These are phyloP conservation scores for Melanogrammus aeglefinus DNA, from an alignment of 2,797 vertebrate species.

Conservation along the genomic window DNA sequence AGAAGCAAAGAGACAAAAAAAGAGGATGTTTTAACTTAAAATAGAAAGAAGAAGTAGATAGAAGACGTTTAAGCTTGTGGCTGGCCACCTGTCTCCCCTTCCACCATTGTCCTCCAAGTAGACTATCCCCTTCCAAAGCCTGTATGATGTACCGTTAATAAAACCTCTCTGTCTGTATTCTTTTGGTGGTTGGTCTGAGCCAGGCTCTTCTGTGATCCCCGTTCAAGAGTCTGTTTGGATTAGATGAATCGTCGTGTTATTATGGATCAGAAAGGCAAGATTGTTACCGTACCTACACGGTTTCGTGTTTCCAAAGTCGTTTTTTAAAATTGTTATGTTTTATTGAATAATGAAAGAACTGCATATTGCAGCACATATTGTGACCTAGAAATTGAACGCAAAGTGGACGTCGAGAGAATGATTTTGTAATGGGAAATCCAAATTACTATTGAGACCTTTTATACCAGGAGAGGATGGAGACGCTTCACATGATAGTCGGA, in stretches of 20 bases:
- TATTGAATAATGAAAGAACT: not conserved
- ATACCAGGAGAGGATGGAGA: not conserved
- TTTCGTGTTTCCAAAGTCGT: not conserved
- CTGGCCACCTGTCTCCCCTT: slow-evolving; percentile 78
- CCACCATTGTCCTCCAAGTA: not conserved
- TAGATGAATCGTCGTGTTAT: not conserved
- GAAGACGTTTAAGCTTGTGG: slow-evolving; percentile 81
- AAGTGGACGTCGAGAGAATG: not conserved
- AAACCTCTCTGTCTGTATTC: not conserved
- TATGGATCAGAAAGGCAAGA: not conserved
- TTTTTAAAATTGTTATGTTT: not conserved
- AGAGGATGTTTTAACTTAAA: slow-evolving; percentile 3
- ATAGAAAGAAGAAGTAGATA: slow-evolving; percentile 59
- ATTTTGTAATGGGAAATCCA: not conserved
- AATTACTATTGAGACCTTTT: not conserved
- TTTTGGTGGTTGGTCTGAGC: no score
- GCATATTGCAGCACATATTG: not conserved
- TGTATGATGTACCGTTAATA: not conserved
- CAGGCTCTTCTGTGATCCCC: no score
- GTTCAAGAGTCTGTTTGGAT: not conserved
- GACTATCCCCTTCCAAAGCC: not conserved
- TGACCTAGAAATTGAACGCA: not conserved
- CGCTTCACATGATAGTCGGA: not conserved
- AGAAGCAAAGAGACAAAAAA: not conserved
- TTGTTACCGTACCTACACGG: not conserved